Percentiles rank a stretch among this genome's conserved stretches.
Conservation (phyloP, 2,113 vertebrate genomes). For the Sorex fumeus region DNA sequence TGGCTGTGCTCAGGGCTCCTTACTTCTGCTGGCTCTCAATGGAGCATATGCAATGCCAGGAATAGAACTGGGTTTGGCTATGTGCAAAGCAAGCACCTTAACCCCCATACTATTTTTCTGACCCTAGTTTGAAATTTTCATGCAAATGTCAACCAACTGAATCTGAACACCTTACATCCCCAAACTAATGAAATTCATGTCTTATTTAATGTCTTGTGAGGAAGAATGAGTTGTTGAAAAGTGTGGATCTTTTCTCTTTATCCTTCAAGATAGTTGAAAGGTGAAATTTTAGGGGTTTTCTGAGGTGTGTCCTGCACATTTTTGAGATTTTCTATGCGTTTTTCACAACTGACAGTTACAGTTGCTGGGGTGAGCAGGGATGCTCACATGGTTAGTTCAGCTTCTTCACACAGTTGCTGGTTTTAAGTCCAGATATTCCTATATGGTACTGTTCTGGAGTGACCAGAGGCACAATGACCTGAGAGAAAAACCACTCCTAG, state of each 20-base stretch:
- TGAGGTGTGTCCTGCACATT: accelerated
- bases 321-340: background rate
- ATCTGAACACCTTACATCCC: background rate
- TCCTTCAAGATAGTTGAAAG: background rate
- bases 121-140: slow-evolving; percentile 11
- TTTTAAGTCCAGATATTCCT: too few relatives aligned
- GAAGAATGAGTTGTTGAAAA: background rate
- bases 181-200: background rate
- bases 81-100: too few relatives aligned
- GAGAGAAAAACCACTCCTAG: background rate
- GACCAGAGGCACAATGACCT: background rate
- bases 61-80: too few relatives aligned
- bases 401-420: accelerated
- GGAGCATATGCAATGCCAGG: too few relatives aligned
- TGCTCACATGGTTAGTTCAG: too few relatives aligned
- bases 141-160: background rate
- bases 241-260: background rate
- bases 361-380: accelerated
- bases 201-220: background rate
- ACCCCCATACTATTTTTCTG: too few relatives aligned
- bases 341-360: background rate
- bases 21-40: too few relatives aligned
- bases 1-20: too few relatives aligned
- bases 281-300: background rate
- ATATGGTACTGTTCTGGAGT: too few relatives aligned